Evolutionary conservation across 2,888 invertebrate genomes (phyloP).

Genomic region (Hemaris fuciformis): DNA sequence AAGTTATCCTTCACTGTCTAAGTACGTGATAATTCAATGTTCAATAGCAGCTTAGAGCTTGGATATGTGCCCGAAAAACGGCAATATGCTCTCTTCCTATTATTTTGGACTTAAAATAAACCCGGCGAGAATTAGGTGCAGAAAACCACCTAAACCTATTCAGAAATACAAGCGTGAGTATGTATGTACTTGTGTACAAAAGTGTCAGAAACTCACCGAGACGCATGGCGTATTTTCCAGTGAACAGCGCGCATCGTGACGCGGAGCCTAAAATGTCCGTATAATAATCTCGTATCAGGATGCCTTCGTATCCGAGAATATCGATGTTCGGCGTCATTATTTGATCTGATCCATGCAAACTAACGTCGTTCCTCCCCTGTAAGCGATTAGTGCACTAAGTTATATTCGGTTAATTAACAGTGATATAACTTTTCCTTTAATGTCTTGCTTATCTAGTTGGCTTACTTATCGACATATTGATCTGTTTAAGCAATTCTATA

Average conservation of each 20-base stretch:
- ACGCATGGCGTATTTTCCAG: conserved; percentile 91
- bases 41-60: too few species aligned
- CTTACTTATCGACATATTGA: neutral
- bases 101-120: too few species aligned
- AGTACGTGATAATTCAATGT: too few species aligned
- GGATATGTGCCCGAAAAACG: too few species aligned
- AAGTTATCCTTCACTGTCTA: too few species aligned
- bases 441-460: neutral
- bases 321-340: conserved; percentile 94
- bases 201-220: conserved; percentile 79
- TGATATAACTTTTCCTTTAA: neutral
- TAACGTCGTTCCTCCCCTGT: conserved; percentile 93
- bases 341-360: conserved; percentile 91
- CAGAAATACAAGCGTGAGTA: too few species aligned
- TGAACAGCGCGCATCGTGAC: conserved; percentile 87
- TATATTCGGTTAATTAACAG: neutral
- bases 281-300: conserved; percentile 90
- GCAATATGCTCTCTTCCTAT: too few species aligned
- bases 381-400: conserved; percentile 32
- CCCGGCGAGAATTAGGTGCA: too few species aligned
- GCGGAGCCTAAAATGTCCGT: conserved; percentile 89
- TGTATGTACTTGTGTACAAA: too few species aligned
- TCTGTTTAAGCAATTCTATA: too few species aligned
- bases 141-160: too few species aligned
- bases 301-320: conserved; percentile 89